These are phyloP conservation scores for Episyrphus balteatus DNA, from an alignment of 1,140 invertebrate species.

Conservation along the genomic window DNA sequence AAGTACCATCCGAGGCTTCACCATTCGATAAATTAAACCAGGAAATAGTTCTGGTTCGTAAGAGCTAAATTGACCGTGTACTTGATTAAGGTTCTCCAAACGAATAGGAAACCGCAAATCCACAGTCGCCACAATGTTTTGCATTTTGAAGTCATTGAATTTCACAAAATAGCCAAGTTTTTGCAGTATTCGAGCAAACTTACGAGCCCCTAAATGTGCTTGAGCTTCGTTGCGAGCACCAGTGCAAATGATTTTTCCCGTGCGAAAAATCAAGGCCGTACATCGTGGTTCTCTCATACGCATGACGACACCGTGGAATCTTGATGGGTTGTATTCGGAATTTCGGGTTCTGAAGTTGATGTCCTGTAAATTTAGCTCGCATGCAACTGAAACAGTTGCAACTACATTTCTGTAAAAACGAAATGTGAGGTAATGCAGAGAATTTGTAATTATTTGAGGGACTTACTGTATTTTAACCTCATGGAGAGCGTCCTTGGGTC, in stretches of 20 bases:
- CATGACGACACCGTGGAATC: constrained; percentile 98
- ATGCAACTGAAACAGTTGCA: constrained; percentile 84
- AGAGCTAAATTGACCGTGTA: constrained; percentile 91
- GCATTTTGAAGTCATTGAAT: constrained; percentile 95
- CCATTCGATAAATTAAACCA: constrained; percentile 94
- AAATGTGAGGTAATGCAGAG: constrained; percentile 31
- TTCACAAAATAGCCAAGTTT: constrained; percentile 94
- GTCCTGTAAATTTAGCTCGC: constrained; percentile 73
- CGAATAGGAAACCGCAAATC: constrained; percentile 97
- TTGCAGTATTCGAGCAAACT: constrained; percentile 97
- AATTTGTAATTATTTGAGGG: neutral
- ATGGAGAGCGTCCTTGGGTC: constrained; percentile 32
- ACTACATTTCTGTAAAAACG: constrained; percentile 74
- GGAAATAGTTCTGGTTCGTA: constrained; percentile 91
- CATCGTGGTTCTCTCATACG: constrained; percentile 91
- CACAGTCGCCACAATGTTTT: constrained; percentile 98
- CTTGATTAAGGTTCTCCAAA: constrained; percentile 86
- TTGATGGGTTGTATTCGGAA: constrained; percentile 96
- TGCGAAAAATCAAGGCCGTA: constrained; percentile 94
- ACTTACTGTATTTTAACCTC: constrained; percentile 38
- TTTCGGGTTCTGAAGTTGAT: constrained; percentile 95
- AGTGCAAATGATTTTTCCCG: constrained; percentile 98
- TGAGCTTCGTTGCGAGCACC: constrained; percentile 94
- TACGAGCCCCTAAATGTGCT: constrained; percentile 84
- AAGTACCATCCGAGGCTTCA: constrained; percentile 88